These are phyloP conservation scores for Serrognathus titanus DNA, from an alignment of 2,888 invertebrate genomes.

Conservation along the genomic window DNA sequence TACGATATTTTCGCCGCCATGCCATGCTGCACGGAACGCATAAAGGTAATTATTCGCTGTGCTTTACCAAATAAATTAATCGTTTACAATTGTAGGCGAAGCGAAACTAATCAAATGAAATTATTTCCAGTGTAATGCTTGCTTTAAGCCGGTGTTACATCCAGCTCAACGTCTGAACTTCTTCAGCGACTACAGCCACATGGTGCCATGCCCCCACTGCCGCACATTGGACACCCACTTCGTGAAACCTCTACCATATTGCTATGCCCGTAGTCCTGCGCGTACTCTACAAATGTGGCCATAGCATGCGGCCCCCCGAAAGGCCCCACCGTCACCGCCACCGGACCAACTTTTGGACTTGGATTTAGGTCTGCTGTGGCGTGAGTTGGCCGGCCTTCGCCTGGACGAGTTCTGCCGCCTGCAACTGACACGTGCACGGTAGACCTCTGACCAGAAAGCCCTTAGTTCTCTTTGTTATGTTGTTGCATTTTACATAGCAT, in stretches of 20 bases:
- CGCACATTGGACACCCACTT: slow-evolving; percentile 89
- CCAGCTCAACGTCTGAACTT: slow-evolving; percentile 83
- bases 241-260: slow-evolving; percentile 83
- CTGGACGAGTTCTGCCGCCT: slow-evolving; percentile 49
- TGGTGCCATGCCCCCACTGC: slow-evolving; percentile 89
- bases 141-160: slow-evolving; percentile 83
- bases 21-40: slow-evolving; percentile 90
- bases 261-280: slow-evolving; percentile 70
- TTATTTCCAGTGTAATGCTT: slow-evolving; percentile 80
- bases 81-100: too few relatives aligned
- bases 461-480: slow-evolving; percentile 47
- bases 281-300: slow-evolving; percentile 71
- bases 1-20: slow-evolving; percentile 98
- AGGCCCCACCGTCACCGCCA: slow-evolving; percentile 34
- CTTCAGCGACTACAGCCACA: slow-evolving; percentile 94
- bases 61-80: background rate
- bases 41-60: slow-evolving; percentile 65
- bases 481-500: slow-evolving; percentile 48
- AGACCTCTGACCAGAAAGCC: slow-evolving; percentile 26
- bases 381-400: slow-evolving; percentile 49
- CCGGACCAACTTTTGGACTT: slow-evolving; percentile 33
- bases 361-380: slow-evolving; percentile 49
- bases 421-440: slow-evolving; percentile 48
- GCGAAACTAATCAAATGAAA: too few relatives aligned
- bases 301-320: slow-evolving; percentile 68